Evolutionary conservation across 2,113 vertebrate species (phyloP).

Genomic region (Ptychochromis oligacanthus): DNA sequence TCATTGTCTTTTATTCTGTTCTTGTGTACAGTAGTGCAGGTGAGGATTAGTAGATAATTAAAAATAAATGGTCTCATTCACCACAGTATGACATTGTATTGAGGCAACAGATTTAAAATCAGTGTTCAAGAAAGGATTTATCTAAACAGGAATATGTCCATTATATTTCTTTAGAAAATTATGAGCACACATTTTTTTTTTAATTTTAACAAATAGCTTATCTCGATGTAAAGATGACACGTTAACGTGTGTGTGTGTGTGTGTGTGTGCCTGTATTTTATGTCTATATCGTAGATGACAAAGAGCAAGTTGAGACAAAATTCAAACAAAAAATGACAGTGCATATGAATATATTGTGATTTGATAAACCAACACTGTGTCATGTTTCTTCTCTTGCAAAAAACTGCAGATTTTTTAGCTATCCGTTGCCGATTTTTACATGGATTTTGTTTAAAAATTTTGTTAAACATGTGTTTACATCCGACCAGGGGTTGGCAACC

Average conservation of each 20-base stretch:
- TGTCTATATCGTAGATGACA: not conserved
- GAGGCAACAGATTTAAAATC: not conserved
- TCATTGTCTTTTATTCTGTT: too few relatives aligned
- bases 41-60: not conserved
- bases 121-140: not conserved
- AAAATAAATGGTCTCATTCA: not conserved
- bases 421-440: accelerated
- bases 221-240: not conserved
- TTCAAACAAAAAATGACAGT: not conserved
- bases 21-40: too few relatives aligned
- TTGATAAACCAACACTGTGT: not conserved
- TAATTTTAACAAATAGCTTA: not conserved
- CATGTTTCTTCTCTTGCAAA: not conserved
- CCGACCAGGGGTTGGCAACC: too few relatives aligned
- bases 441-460: too few relatives aligned
- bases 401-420: accelerated
- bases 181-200: too few relatives aligned
- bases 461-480: too few relatives aligned
- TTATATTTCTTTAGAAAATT: too few relatives aligned
- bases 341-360: not conserved
- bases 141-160: too few relatives aligned
- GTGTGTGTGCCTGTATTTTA: too few relatives aligned
- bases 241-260: too few relatives aligned
- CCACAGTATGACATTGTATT: not conserved
- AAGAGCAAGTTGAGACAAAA: not conserved